Base-by-base conservation (phyloP, 1,140 invertebrate genomes). In the Zaprionus gabonicus region DNA sequence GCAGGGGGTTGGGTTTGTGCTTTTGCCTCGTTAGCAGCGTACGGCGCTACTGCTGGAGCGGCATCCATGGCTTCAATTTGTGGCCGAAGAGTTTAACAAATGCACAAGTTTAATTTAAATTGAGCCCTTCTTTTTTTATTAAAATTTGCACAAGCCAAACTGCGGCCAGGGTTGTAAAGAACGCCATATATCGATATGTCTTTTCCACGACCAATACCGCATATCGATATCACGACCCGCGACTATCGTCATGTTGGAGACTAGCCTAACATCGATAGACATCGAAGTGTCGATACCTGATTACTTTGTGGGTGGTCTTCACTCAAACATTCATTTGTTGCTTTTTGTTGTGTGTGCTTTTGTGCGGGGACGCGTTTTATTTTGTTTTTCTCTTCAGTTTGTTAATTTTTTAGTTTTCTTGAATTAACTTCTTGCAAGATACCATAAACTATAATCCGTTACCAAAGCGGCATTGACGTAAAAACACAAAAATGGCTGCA, bases 51-150 rank as follows among this genome's bases (percentile, higher is more conserved):
- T 57, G 65, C 74, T 73, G 74, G 70, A 62, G 70, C 70, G 70
- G 56, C 70, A 62, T 80, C 84, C 84, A 88, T 88, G 66, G 78
- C 72, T 81, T 76, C 20, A 79, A 72, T 70, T 73, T n/a, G 41
- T 59, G 41, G 60, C 68, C 66, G 41, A 70, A 68, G 31, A 51
- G 63, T 78, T 81, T 46, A 74, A 58, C 38, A 68, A 67, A 75
- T 60, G 55, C 78, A 66, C 71, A 74, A 77, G 60, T 56, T 72
- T 77, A 41, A 49, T 72, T 77, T 68, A 67, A 77, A 58, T 60
- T 64, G 59, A 85, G 71, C 56, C 71, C 71, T 67, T 71, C 71
- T 73, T 51, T 71, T 65, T 56, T 69, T 56, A 63, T 78, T 56
- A 71, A 76, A 76, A 76, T 77, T 77, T 72, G 69, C 70, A 72